Evolutionary conservation across 2,797 vertebrate genomes (phyloP), one percentile per base, ranked within the genome.

Genomic region (Chelon labrosus): DNA sequence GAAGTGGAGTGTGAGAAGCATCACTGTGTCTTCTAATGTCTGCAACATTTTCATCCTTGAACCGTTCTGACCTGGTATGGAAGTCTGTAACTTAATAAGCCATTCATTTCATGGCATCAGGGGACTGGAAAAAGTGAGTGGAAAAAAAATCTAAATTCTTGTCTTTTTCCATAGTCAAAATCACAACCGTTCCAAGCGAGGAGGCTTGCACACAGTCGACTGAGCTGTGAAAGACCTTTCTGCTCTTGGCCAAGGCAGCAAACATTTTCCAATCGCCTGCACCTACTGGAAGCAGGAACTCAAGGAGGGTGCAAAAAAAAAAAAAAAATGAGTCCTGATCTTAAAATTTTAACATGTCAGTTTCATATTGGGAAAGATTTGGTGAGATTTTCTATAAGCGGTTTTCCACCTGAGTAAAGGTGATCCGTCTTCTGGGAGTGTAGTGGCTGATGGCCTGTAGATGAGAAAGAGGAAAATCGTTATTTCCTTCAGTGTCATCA

Each of bases 111-210:
- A 85, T 88, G 81, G 83, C 90, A 90, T 82, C 77, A 65, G 73
- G 63, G 75, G 75, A 82, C 70, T 75, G 90, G 87, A 90, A 89
- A 85, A 88, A 91, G 58, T 52, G 68, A 76, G 69, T 88, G 86
- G 84, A 90, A 91, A 90, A 75, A 71, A 75, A 71, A 76, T 76
- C 77, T 3, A 79, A 85, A 89, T 91, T 80, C 89, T 92, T 90
- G 85, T 88, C 68, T 90, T 88, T 88, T 92, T 91, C 88, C 85
- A 77, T 82, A 64, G 67, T 87, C 68, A 64, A 84, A 90, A 88
- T 89, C 71, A 70, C 71, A 83, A 85, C 70, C 73, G 80, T 85
- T 85, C 82, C 77, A 82, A 85, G 72, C 73, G 70, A 82, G 80
- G 82, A 87, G 87, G 77, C 73, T 77, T 75, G 75, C 77, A 72